phyloP scores from a whole-genome alignment of 2,113 vertebrate species.

The Zonotrichia leucophrys region DNA sequence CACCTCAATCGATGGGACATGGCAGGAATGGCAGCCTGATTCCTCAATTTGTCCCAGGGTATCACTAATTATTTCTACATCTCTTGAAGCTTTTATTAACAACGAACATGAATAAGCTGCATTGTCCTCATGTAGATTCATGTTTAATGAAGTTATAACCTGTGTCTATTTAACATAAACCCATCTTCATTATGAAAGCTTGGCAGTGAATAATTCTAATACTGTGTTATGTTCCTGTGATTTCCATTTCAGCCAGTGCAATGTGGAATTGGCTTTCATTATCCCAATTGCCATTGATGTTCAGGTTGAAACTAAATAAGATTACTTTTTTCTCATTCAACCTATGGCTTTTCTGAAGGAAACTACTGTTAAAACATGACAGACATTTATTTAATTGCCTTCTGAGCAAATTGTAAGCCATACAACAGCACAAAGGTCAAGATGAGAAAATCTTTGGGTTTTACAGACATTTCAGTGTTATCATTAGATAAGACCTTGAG shows the following conservation, averaged over 20 bases:
- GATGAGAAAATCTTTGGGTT: background rate
- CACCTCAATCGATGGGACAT: background rate
- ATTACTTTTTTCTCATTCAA: background rate
- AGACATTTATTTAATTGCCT: slow-evolving; percentile 44
- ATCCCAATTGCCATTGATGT: background rate
- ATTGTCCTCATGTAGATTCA: background rate
- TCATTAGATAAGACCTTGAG: slow-evolving; percentile 38
- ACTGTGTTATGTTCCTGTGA: background rate
- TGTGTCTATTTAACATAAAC: slow-evolving; percentile 10
- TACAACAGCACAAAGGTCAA: slow-evolving; percentile 16
- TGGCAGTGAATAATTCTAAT: background rate
- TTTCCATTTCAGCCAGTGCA: slow-evolving; percentile 31
- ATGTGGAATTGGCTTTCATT: background rate
- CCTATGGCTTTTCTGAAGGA: slow-evolving; percentile 3
- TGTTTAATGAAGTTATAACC: background rate
- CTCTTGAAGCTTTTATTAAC: background rate
- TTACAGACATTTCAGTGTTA: slow-evolving; percentile 14
- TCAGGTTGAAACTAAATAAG: background rate
- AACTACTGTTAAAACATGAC: background rate
- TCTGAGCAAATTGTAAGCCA: slow-evolving; percentile 16
- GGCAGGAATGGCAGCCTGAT: background rate
- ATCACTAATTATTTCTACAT: background rate
- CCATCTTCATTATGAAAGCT: background rate
- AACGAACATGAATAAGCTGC: background rate
- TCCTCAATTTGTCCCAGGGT: background rate